phyloP scores from a whole-genome alignment of 2,888 invertebrate genomes.

The Heliconius ethilla region DNA sequence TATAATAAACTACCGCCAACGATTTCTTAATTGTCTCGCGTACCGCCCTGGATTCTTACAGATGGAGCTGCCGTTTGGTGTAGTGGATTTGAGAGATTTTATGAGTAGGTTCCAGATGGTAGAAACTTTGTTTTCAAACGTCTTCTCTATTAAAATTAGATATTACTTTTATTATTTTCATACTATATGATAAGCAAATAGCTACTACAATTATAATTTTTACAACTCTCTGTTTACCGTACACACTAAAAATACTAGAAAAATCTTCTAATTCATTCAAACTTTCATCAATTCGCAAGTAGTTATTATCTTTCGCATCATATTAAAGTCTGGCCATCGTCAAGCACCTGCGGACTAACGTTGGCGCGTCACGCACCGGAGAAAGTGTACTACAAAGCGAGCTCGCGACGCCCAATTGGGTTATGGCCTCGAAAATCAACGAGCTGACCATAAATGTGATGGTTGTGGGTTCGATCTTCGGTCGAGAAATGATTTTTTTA shows the following conservation, averaged over 20 bases:
- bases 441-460: background rate
- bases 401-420: constrained; percentile 77
- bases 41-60: no score
- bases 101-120: no score
- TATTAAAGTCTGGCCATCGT: constrained; percentile 26
- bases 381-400: constrained; percentile 79
- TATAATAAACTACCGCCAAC: no score
- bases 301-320: constrained; percentile 26
- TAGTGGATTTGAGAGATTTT: no score
- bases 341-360: constrained; percentile 65
- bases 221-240: background rate
- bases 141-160: no score
- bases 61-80: no score
- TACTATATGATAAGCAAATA: no score
- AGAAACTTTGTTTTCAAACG: no score
- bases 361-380: constrained; percentile 73
- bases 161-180: no score
- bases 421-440: constrained; percentile 67
- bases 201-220: background rate
- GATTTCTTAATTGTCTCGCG: no score
- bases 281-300: constrained; percentile 23
- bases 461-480: background rate
- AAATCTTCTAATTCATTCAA: background rate
- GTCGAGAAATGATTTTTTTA: background rate
- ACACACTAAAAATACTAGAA: background rate